These are phyloP conservation scores for Alentia gelatinosa DNA, from an alignment of 2,888 invertebrate species.

Conservation along the genomic window DNA sequence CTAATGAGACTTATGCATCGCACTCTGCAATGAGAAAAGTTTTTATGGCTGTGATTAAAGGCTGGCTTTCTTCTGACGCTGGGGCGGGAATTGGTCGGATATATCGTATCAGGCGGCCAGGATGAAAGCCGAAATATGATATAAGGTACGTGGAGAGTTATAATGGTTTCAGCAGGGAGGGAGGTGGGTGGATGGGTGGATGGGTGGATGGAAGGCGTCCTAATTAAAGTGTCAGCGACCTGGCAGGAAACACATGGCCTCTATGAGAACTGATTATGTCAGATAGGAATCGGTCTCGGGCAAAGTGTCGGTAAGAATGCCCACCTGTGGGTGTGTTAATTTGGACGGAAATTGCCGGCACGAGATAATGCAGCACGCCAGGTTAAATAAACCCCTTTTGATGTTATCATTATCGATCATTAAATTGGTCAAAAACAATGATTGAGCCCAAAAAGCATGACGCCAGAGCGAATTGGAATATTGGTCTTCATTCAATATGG, in stretches of 20 bases:
- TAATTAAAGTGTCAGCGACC: slow-evolving; percentile 29
- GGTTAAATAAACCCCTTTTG: neutral
- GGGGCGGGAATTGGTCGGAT: neutral
- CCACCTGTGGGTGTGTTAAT: slow-evolving; percentile 12
- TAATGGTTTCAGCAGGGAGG: neutral
- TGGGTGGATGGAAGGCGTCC: neutral
- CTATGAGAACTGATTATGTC: neutral
- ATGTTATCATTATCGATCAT: neutral
- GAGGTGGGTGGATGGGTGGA: neutral
- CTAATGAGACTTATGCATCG: slow-evolving; percentile 3
- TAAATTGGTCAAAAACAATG: neutral
- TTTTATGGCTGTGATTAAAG: slow-evolving; percentile 19
- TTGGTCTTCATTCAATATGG: neutral
- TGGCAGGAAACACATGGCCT: slow-evolving; percentile 30
- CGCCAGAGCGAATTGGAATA: neutral
- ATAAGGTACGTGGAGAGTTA: neutral
- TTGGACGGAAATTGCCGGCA: neutral
- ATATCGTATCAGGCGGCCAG: neutral
- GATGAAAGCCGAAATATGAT: slow-evolving; percentile 8
- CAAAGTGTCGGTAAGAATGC: neutral
- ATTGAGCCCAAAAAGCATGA: neutral
- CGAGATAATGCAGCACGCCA: neutral
- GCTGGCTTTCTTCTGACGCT: neutral
- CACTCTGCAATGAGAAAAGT: neutral
- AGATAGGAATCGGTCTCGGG: neutral